Percentiles rank a stretch among this genome's conserved stretches.
Evolutionary conservation across 2,888 invertebrate genomes (phyloP).

Genomic region (Pachydiplax longipennis): DNA sequence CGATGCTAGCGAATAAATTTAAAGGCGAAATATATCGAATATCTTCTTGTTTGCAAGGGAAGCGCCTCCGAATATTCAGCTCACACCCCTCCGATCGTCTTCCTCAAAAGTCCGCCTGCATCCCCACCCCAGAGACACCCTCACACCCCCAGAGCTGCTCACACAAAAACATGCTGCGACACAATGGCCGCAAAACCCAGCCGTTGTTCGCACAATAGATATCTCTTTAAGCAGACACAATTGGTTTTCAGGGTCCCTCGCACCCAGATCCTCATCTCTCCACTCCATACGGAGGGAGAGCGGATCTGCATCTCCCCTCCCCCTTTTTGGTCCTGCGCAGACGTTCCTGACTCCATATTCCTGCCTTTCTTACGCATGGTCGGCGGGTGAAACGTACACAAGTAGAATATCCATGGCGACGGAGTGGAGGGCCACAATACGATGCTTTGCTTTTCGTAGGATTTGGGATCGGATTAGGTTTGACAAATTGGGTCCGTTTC

Average conservation of each 20-base stretch:
- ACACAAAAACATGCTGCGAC: conserved; percentile 29
- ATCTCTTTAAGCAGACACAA: conserved; percentile 35
- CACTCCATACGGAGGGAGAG: conserved; percentile 4
- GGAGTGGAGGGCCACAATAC: background rate
- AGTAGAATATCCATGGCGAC: too few species aligned
- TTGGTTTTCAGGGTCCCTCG: conserved; percentile 40
- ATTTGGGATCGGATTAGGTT: too few species aligned
- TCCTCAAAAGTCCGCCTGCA: background rate
- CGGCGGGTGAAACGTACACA: background rate
- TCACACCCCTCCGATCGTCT: background rate
- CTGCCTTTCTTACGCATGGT: background rate
- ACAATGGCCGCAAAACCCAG: conserved; percentile 39
- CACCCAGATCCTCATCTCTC: background rate
- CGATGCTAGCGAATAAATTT: background rate
- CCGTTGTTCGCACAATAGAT: conserved; percentile 18
- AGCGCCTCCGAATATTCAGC: background rate
- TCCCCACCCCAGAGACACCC: background rate
- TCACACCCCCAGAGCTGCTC: conserved; percentile 18
- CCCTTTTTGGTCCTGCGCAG: background rate
- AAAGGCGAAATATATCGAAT: too few species aligned
- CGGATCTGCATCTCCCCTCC: background rate
- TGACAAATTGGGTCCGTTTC: too few species aligned
- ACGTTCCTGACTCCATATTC: background rate
- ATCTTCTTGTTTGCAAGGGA: too few species aligned
- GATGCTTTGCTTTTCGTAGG: background rate